Percentiles rank a stretch among this genome's conserved stretches.
Evolutionary conservation across 2,888 invertebrate genomes (phyloP).

Genomic region (Drosophila acutilabella): DNA sequence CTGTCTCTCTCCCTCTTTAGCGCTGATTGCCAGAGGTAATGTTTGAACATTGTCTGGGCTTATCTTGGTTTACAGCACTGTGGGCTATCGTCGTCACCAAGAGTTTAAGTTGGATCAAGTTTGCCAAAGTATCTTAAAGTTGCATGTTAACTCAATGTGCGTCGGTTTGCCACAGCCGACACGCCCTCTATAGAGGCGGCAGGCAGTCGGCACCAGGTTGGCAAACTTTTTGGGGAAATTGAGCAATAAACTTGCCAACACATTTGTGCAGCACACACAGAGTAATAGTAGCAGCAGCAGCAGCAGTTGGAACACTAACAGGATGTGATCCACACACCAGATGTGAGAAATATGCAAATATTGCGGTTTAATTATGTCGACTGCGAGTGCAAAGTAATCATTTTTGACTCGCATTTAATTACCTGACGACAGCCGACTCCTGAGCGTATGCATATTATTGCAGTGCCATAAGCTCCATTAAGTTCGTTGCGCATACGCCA

Average conservation of each 20-base stretch:
- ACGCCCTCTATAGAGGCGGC: background rate
- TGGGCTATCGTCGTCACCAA: constrained; percentile 43
- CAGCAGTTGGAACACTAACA: background rate
- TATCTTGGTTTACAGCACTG: constrained; percentile 63
- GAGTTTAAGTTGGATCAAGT: constrained; percentile 54
- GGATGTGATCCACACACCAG: constrained; percentile 30
- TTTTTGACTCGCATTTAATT: constrained; percentile 66
- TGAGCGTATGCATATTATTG: constrained; percentile 51
- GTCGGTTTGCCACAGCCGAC: constrained; percentile 46
- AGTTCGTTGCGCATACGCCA: constrained; percentile 17
- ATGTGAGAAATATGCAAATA: constrained; percentile 73
- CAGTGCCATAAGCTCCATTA: constrained; percentile 17
- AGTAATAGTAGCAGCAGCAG: background rate
- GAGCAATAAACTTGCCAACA: constrained; percentile 75
- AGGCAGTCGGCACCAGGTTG: constrained; percentile 38
- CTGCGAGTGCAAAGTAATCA: constrained; percentile 48
- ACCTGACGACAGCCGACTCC: constrained; percentile 30
- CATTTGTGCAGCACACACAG: constrained; percentile 34
- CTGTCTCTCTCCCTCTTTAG: background rate
- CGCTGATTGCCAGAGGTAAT: constrained; percentile 33
- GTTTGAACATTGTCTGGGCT: constrained; percentile 70
- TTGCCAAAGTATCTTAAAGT: constrained; percentile 72
- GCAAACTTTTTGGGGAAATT: constrained; percentile 70
- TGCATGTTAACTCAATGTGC: constrained; percentile 75
- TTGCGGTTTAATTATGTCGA: constrained; percentile 79